Percentiles rank a stretch among this genome's conserved stretches.
These are phyloP conservation scores for Cathartes aura DNA, from an alignment of 2,113 vertebrate species.

Conservation along the genomic window DNA sequence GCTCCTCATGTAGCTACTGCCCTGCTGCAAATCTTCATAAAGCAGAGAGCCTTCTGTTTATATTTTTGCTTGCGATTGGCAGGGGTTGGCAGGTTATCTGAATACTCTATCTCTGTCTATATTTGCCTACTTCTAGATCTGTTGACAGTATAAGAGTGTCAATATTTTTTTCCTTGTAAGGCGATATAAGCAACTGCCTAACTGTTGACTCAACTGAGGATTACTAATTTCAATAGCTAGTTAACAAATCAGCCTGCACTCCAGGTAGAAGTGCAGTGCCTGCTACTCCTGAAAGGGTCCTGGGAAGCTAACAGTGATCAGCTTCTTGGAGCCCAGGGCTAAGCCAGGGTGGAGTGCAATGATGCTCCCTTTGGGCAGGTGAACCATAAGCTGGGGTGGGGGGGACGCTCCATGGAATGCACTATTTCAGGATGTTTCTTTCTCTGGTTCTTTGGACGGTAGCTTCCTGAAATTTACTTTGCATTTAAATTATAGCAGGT, in stretches of 20 bases:
- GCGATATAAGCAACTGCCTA: constrained; percentile 24
- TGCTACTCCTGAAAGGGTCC: constrained; percentile 21
- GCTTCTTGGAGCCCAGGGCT: not conserved
- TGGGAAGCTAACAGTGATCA: not conserved
- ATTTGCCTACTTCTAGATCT: constrained; percentile 55
- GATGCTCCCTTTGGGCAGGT: not conserved
- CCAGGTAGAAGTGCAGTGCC: not conserved
- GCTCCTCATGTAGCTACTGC: not conserved
- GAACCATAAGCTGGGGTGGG: not conserved
- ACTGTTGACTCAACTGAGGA: constrained; percentile 62
- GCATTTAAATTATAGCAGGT: not conserved
- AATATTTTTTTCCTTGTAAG: constrained; percentile 66
- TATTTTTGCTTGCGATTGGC: constrained; percentile 6
- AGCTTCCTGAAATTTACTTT: not conserved
- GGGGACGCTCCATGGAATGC: not conserved
- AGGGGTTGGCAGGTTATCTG: constrained; percentile 49
- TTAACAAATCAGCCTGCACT: constrained; percentile 36
- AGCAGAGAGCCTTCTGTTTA: constrained; percentile 17
- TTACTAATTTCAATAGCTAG: constrained; percentile 65
- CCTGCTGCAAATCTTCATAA: not conserved
- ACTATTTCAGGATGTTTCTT: not conserved
- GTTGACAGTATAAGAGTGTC: constrained; percentile 60
- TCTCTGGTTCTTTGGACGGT: not conserved
- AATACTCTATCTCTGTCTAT: constrained; percentile 52
- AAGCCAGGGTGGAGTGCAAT: not conserved